Base-by-base conservation (phyloP, 2,113 vertebrate genomes). In the Pogona vitticeps region DNA sequence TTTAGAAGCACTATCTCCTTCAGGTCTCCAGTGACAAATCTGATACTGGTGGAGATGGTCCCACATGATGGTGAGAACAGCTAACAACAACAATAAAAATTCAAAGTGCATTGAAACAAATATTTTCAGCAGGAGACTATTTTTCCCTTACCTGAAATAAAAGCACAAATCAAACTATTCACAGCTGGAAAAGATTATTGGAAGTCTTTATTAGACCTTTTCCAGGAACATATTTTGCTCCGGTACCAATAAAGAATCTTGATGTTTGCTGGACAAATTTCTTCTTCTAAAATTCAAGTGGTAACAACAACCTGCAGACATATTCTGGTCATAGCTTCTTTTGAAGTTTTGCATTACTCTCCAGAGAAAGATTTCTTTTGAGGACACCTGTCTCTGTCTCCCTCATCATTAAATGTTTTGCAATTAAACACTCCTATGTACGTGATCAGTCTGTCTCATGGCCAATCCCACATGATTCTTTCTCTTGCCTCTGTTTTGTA, bases 111-210 rank as follows among this genome's bases (percentile, higher is more conserved):
- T 68, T 78, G 68, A 89, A 90, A 84, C 6, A 76, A 17, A 31
- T 6, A 59, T 59, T 84, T 86, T 85, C 68, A 88, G 52, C 36
- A 84, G 46, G 5, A 46, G 85, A 15, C 68, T 68, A 52, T 70
- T 38, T 82, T 2, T 83, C 33, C 87, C 3, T 84, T 91, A 61
- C 91, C 13, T 89, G 90, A 87, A 93, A 90, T 80, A 81, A 82
- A 52, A 76, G 42, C 79, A 82, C 63, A 90, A 90, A 80, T 0
- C 0, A 76, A 90, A 87, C 21, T 85, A 31, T 52, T 89, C 79
- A 82, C 88, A 59, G 5, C 82, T 76, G 88, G 59, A 59, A 3
- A 15, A 77, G 9, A 81, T 90, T 91, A 87, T 84, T 88, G 73
- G 70, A 89, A 92, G 86, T 83, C 23, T 9, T 75, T 17, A 70